Evolutionary conservation across 2,113 vertebrate species (phyloP).

Genomic region (Piaya cayana): DNA sequence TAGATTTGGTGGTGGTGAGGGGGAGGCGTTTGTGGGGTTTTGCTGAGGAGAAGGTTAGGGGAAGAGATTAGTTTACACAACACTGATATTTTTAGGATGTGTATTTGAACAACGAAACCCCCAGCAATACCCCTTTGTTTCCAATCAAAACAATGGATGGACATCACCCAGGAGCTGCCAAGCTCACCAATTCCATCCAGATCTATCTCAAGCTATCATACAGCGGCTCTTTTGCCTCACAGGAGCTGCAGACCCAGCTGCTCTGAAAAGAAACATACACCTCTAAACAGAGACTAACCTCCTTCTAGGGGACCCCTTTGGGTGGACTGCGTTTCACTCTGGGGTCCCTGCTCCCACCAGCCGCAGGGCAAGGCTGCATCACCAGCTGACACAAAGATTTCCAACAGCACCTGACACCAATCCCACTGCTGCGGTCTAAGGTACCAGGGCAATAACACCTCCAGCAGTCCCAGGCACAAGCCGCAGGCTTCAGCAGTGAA

Average conservation of each 20-base stretch:
- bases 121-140: background rate
- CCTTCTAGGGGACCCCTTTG: fast-evolving
- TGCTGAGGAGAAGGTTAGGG: background rate
- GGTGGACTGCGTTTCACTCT: background rate
- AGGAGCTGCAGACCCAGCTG: background rate
- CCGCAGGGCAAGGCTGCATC: background rate
- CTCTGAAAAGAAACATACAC: background rate
- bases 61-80: background rate
- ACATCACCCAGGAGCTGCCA: background rate
- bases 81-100: background rate
- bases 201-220: background rate
- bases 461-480: background rate
- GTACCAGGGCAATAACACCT: background rate
- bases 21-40: fast-evolving
- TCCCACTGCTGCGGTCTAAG: background rate
- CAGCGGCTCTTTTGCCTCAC: background rate
- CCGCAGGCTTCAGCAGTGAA: background rate
- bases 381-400: background rate
- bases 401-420: background rate
- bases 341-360: background rate
- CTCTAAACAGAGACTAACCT: background rate
- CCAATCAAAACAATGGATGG: background rate
- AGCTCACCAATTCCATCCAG: fast-evolving
- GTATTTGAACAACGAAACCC: background rate
- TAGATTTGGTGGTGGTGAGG: background rate